A percentile compares a stretch with the other conserved stretches of the same genome.
Conservation (phyloP, 1,140 invertebrate genomes). For the Macrobrachium nipponense region DNA sequence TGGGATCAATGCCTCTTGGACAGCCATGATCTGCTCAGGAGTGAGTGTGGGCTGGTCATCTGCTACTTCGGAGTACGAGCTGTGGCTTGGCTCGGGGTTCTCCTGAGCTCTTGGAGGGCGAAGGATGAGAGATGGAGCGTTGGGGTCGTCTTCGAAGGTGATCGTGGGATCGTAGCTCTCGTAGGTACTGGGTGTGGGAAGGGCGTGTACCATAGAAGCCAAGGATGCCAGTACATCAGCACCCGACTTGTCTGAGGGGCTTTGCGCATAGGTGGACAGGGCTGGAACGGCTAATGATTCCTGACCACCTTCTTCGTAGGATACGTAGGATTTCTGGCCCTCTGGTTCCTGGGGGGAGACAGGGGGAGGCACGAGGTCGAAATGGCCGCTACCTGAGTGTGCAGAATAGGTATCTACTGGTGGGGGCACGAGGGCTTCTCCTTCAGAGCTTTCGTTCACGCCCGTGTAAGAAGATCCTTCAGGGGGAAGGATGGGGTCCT, state of each 20-base stretch:
- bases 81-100: not conserved
- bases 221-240: conserved; percentile 8
- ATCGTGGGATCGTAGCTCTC: not conserved
- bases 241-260: not conserved
- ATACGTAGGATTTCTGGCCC: conserved; percentile 1
- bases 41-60: not conserved
- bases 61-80: not conserved
- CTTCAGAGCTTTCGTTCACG: not conserved
- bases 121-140: not conserved
- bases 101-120: not conserved
- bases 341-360: not conserved
- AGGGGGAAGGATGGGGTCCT: conserved; percentile 9
- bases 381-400: not conserved
- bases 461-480: conserved; percentile 17
- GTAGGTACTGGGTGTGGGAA: not conserved
- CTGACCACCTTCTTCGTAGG: not conserved
- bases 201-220: conserved; percentile 3
- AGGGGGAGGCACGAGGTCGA: not conserved
- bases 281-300: not conserved
- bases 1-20: not conserved
- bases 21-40: not conserved
- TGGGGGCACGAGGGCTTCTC: conserved; percentile 10
- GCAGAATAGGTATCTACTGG: conserved; percentile 27
- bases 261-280: not conserved
- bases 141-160: not conserved